Evolutionary conservation across 2,113 vertebrate genomes (phyloP).

Genomic region (Lathamus discolor): DNA sequence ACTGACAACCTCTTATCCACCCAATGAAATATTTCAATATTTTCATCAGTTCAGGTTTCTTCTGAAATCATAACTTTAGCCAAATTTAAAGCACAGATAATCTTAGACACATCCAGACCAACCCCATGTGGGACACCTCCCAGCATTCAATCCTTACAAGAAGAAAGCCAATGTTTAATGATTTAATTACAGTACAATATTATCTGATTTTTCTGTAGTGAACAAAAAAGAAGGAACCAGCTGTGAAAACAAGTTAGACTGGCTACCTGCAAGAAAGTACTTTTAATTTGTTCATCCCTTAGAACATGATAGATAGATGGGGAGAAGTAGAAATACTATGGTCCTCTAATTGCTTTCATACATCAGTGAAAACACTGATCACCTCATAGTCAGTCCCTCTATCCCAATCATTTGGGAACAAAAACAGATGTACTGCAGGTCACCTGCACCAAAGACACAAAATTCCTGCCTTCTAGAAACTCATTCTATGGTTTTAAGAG

Average conservation of each 20-base stretch:
- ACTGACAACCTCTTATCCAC: not conserved
- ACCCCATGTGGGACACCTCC: not conserved
- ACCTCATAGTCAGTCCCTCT: not conserved
- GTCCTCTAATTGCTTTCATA: not conserved
- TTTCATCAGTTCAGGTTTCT: not conserved
- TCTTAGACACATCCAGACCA: not conserved
- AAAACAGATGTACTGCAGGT: not conserved
- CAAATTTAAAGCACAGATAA: not conserved
- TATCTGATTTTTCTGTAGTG: not conserved
- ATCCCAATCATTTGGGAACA: not conserved
- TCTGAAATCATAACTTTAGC: not conserved
- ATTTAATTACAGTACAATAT: not conserved
- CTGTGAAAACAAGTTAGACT: not conserved
- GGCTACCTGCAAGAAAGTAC: not conserved
- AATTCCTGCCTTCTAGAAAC: not conserved
- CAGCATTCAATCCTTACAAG: not conserved
- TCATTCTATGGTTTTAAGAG: too few relatives aligned
- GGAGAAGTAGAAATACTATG: not conserved
- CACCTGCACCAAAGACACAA: not conserved
- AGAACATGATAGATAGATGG: not conserved
- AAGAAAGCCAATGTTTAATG: not conserved
- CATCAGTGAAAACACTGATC: not conserved
- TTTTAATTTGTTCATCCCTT: not conserved
- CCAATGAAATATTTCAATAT: not conserved
- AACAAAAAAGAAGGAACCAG: not conserved